A percentile compares a stretch with the other conserved stretches of the same genome.
Conservation (phyloP, 2,113 vertebrate genomes). For the Urocitellus parryii region DNA sequence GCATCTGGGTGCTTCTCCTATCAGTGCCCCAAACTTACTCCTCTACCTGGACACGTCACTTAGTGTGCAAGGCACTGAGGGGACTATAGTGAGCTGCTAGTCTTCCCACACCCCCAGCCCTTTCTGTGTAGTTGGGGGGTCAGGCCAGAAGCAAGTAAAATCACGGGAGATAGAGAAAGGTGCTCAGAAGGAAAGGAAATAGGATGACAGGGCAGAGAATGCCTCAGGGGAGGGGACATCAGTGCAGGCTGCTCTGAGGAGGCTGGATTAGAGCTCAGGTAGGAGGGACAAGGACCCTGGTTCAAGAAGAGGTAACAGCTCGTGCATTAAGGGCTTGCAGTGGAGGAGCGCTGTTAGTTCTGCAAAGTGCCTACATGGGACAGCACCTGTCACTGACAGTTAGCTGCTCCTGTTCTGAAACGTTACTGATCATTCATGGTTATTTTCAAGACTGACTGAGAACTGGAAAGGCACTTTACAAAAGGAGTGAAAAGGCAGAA, state of each 20-base stretch:
- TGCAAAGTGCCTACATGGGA: not conserved
- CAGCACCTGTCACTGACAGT: not conserved
- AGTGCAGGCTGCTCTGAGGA: not conserved
- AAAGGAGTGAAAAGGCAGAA: not conserved
- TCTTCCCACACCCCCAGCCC: accelerated
- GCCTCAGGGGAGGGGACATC: not conserved
- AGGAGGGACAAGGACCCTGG: not conserved
- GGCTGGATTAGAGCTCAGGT: not conserved
- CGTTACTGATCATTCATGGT: not conserved
- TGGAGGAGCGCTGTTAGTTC: not conserved
- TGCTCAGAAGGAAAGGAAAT: constrained; percentile 52
- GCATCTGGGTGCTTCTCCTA: not conserved
- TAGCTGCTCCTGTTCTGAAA: not conserved
- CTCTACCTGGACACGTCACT: not conserved
- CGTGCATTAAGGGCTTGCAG: not conserved
- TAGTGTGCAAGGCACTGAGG: too few relatives aligned
- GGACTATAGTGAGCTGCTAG: not conserved
- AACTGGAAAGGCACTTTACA: not conserved
- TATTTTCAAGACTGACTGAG: not conserved
- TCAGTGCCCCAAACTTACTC: not conserved
- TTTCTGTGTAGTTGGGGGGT: not conserved
- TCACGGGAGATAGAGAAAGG: not conserved
- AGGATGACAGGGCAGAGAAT: not conserved
- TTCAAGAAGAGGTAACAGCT: not conserved
- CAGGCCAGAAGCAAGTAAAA: constrained; percentile 29